phyloP scores from a whole-genome alignment of 2,113 vertebrate genomes.

The Oryzias woworae region DNA sequence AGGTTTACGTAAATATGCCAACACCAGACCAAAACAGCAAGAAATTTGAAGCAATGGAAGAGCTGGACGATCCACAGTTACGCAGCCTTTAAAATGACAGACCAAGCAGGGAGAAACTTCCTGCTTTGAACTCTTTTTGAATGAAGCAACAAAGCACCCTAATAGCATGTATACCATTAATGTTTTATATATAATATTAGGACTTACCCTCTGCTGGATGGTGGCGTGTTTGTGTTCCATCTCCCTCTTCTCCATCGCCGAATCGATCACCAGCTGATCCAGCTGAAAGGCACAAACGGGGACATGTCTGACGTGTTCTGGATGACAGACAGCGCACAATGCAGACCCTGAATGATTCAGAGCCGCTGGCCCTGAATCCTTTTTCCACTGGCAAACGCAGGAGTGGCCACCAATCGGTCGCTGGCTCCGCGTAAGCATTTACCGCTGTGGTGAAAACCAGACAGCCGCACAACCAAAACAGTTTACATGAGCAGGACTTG shows the following conservation, averaged over 20 bases:
- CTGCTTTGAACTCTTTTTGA: too few relatives aligned
- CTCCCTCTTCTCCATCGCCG: conserved; percentile 94
- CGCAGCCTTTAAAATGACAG: too few relatives aligned
- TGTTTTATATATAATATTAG: not conserved
- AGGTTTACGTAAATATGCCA: too few relatives aligned
- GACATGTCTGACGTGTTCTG: not conserved
- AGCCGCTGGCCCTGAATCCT: conserved; percentile 1
- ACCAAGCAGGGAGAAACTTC: too few relatives aligned
- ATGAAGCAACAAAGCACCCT: too few relatives aligned
- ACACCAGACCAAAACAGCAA: too few relatives aligned
- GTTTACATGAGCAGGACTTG: too few relatives aligned
- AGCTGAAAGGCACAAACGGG: conserved; percentile 72
- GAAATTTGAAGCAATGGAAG: too few relatives aligned
- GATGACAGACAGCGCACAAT: not conserved
- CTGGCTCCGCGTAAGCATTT: not conserved
- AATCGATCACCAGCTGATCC: conserved; percentile 97
- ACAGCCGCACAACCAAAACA: too few relatives aligned
- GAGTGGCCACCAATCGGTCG: conserved; percentile 14
- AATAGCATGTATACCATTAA: too few relatives aligned
- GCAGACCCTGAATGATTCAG: not conserved
- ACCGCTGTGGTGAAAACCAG: too few relatives aligned
- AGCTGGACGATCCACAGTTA: too few relatives aligned
- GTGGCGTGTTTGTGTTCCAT: conserved; percentile 96
- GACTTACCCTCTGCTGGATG: conserved; percentile 92
- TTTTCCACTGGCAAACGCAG: not conserved